Base-by-base conservation (phyloP, 1,140 invertebrate genomes). In the Manduca sexta region DNA sequence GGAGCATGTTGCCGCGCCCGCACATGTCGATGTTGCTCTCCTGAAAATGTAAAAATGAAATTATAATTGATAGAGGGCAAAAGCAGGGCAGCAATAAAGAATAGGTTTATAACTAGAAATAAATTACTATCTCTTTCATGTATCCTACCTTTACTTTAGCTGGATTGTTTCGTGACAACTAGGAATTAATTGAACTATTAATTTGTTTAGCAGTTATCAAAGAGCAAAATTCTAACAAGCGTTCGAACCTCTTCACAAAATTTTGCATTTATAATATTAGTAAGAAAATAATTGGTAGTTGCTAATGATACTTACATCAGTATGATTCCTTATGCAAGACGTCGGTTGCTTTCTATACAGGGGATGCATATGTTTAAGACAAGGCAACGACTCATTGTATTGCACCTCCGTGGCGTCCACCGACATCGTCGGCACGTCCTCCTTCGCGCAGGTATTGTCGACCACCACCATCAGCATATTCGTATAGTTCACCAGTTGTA, bases 381-480 rank as follows among this genome's bases (percentile, higher is more conserved):
- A 93, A 1, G 90, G 89, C 49, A 92, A 59, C 1, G 90, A 88
- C 17, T 88, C 86, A 63, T 91, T 91, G 64, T 92, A 91, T 26
- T 84, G 60, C 15, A 93, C 88, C 49, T 91, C 88, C 7, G 85
- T 88, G 0, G 92, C 89, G n/a, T 89, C 88, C 7, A 92, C 79
- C 1, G 85, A 89, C n/a, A 90, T 66, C 11, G 73, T 58, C 0
- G 74, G 58, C 10, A 67, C 71, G n/a, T 86, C 83, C 11, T 77
- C 69, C 33, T 85, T 86, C 0, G 81, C 70, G 64, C 93, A 94
- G 6, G 89, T 66, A 10, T 88, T 91, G 64, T 95, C 92, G 2
- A 96, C 91, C 1, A 96, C 93, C 1, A 97, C 80, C 45, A 97
- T 82, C 3, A 97, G 87, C 86, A 97, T 89, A 73, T 97, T 97